Base-by-base conservation (phyloP, 2,113 vertebrate species). In the Gadus macrocephalus region DNA sequence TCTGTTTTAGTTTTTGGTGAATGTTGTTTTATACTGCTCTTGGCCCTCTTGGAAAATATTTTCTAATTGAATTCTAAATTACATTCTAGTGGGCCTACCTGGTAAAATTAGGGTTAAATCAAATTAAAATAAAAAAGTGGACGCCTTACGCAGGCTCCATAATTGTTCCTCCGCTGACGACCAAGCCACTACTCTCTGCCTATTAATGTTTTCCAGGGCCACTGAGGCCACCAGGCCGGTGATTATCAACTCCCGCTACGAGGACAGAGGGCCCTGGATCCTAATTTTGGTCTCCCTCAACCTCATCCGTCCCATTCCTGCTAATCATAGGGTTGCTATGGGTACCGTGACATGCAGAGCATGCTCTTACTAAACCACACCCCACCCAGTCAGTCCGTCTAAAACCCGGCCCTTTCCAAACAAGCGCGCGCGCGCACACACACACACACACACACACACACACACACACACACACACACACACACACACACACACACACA, bases 311-410 rank as follows among this genome's bases (percentile, higher is more conserved):
- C 82, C 81, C 83, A 86, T 85, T 88, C 83, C 77, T 87, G 77
- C 79, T 91, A 89, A 92, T 89, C 77, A 91, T 83, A 86, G 82
- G 85, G 86, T 91, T 91, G 74, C 86, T 80, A 78, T 83, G 84
- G 86, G 81, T 75, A 86, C 78, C 69, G 72, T 89, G 85, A 89
- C 85, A 90, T 81, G 83, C 75, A 86, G 73, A 76, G 79, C 83
- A 78, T 73, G 84, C 74, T 77, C 84, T 83, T 69, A 73, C 72
- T 70, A 81, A 86, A 81, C 72, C 81, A 75, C 83, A 72, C 71
- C 60, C 53, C 59, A 58, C 22, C 38, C 63, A 65, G 66, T 64
- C n/a, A 25, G 8, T 35, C 31, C 16, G 15, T 20, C 71, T 81
- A 20, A 82, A 77, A 81, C 78, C 77, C 78, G 75, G 71, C 68